These are phyloP conservation scores for Indicator maculatus DNA, from an alignment of 2,113 vertebrate genomes.

Conservation along the genomic window DNA sequence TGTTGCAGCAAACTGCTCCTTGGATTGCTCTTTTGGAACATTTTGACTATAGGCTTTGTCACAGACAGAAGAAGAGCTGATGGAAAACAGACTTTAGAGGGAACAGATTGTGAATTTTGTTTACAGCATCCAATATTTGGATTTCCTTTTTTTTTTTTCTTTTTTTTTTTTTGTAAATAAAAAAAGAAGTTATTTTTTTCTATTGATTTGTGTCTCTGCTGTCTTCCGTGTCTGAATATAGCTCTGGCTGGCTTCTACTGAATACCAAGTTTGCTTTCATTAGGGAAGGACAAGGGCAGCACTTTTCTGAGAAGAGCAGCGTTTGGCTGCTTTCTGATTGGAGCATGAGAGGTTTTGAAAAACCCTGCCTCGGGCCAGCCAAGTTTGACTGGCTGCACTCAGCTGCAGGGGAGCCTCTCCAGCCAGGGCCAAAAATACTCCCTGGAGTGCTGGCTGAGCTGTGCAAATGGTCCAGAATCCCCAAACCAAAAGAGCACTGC, in stretches of 20 bases:
- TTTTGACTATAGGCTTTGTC: slow-evolving; percentile 74
- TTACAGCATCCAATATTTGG: slow-evolving; percentile 92
- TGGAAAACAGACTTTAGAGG: slow-evolving; percentile 77
- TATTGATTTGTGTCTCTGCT: slow-evolving; percentile 81
- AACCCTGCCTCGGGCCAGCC: slow-evolving; percentile 54
- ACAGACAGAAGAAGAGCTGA: slow-evolving; percentile 76
- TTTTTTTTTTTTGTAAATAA: slow-evolving; percentile 88
- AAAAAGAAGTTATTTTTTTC: slow-evolving; percentile 89
- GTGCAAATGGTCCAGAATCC: not conserved
- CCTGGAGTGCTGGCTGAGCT: not conserved
- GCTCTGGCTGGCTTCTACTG: slow-evolving; percentile 3
- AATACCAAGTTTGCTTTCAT: not conserved
- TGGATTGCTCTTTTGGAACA: slow-evolving; percentile 77
- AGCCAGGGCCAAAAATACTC: slow-evolving; percentile 64
- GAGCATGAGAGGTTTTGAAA: slow-evolving; percentile 54
- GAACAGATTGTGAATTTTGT: slow-evolving; percentile 89
- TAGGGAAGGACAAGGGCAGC: slow-evolving; percentile 23
- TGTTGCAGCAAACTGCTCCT: slow-evolving; percentile 76
- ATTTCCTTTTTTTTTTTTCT: slow-evolving; percentile 85
- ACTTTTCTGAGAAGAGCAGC: slow-evolving; percentile 59
- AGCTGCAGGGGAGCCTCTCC: slow-evolving; percentile 49
- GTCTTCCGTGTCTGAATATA: slow-evolving; percentile 68
- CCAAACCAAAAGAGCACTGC: rapidly evolving
- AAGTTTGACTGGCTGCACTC: slow-evolving; percentile 35
- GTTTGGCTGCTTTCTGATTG: slow-evolving; percentile 50